These are phyloP conservation scores for Clarias macrocephalus DNA, from an alignment of 2,113 vertebrate genomes.

Conservation along the genomic window DNA sequence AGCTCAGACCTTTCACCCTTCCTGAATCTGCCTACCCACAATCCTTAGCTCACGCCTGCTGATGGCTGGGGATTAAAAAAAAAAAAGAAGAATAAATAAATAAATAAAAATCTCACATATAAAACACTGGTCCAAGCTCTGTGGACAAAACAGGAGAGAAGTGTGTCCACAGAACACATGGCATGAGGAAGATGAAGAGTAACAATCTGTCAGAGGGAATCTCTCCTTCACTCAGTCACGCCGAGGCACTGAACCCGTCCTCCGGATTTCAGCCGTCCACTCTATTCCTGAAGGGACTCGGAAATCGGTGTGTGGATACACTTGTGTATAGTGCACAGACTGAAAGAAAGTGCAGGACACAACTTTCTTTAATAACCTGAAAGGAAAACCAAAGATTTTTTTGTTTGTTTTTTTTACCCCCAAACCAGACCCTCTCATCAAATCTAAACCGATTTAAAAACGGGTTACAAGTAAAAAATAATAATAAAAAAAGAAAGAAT, in stretches of 20 bases:
- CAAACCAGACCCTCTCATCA: neutral
- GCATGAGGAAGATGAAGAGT: constrained; percentile 27
- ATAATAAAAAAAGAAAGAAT: neutral
- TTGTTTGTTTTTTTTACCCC: too few species aligned
- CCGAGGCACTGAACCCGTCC: neutral
- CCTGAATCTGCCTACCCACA: constrained; percentile 28
- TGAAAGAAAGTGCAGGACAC: neutral
- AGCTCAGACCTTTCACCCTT: constrained; percentile 30
- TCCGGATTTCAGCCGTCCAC: neutral
- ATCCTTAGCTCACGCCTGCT: constrained; percentile 4
- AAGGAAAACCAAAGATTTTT: neutral
- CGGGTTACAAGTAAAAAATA: neutral
- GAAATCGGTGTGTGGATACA: constrained; percentile 10
- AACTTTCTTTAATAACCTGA: neutral
- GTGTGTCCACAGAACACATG: constrained; percentile 35
- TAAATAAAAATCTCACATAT: neutral
- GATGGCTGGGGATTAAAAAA: neutral
- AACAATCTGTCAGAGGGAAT: constrained; percentile 43
- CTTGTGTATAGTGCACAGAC: neutral
- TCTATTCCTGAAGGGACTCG: neutral
- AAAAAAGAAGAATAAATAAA: too few species aligned
- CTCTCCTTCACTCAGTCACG: constrained; percentile 21
- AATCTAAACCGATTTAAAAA: neutral
- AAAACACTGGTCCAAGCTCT: constrained; percentile 55
- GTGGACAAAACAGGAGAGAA: constrained; percentile 11